Evolutionary conservation across 2,113 vertebrate genomes (phyloP).

Genomic region (Lampris incognitus): DNA sequence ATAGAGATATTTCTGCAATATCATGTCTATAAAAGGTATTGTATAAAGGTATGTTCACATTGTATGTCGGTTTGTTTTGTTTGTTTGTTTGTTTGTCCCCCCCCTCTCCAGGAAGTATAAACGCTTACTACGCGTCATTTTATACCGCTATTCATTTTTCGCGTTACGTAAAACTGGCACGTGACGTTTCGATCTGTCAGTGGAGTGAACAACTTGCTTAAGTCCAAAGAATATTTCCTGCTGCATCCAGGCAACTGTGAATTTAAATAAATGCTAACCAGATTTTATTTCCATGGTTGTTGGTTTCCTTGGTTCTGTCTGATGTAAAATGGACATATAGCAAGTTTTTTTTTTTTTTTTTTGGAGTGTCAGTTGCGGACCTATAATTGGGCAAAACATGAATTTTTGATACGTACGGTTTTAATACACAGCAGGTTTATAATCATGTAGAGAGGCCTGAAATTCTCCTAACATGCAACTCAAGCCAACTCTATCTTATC

Average conservation of each 20-base stretch:
- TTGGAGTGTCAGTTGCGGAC: conserved; percentile 54
- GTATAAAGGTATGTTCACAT: conserved; percentile 87
- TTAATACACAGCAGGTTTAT: conserved; percentile 51
- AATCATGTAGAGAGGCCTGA: conserved; percentile 41
- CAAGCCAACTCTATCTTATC: conserved; percentile 61
- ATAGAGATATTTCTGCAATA: conserved; percentile 92
- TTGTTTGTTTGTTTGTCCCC: no score
- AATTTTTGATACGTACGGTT: conserved; percentile 67
- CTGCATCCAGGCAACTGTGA: conserved; percentile 99
- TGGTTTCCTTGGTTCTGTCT: conserved; percentile 71
- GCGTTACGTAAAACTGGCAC: conserved; percentile 85
- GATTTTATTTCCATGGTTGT: conserved; percentile 82
- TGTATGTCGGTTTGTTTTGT: conserved; percentile 68
- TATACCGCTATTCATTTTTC: conserved; percentile 77
- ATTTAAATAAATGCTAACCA: conserved; percentile 84
- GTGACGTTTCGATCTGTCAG: conserved; percentile 82
- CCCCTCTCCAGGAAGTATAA: conserved; percentile 73
- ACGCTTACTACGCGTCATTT: conserved; percentile 73
- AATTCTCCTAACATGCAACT: conserved; percentile 64
- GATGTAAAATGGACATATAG: conserved; percentile 64
- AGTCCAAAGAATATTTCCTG: conserved; percentile 99
- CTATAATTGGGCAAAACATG: conserved; percentile 61
- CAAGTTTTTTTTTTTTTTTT: conserved; percentile 38
- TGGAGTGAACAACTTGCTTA: conserved; percentile 87
- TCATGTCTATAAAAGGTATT: conserved; percentile 89